phyloP scores from a whole-genome alignment of 2,888 invertebrate genomes.

The Aspidiotus rigidus region DNA sequence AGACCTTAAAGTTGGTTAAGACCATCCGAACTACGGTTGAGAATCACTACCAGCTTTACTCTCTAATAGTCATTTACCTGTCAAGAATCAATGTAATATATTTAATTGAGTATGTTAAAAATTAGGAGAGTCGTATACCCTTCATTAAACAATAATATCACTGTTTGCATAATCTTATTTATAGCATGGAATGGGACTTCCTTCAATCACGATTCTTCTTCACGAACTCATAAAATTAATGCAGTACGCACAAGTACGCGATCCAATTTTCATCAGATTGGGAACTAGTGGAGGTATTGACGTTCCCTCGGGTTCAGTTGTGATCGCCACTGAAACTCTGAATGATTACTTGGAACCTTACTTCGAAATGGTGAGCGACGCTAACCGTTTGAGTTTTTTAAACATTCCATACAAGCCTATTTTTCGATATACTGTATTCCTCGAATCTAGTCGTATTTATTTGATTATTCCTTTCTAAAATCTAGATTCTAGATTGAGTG shows the following conservation, averaged over 20 bases:
- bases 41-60: no score
- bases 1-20: no score
- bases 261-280: constrained; percentile 86
- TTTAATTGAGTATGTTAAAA: not conserved
- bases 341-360: constrained; percentile 74
- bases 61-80: no score
- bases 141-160: not conserved
- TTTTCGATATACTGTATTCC: no score
- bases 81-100: no score
- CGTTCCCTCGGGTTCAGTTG: constrained; percentile 82
- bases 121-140: not conserved
- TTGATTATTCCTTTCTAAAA: no score
- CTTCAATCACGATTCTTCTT: constrained; percentile 87
- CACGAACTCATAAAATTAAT: constrained; percentile 95
- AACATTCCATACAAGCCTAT: not conserved
- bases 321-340: constrained; percentile 84
- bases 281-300: constrained; percentile 90
- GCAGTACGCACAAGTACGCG: constrained; percentile 78
- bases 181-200: constrained; percentile 96
- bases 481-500: no score
- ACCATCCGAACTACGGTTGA: no score
- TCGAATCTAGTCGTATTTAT: no score
- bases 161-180: constrained; percentile 38
- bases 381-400: not conserved
- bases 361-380: constrained; percentile 65